phyloP scores from a whole-genome alignment of 1,140 invertebrate species.

The Orius insidiosus region DNA sequence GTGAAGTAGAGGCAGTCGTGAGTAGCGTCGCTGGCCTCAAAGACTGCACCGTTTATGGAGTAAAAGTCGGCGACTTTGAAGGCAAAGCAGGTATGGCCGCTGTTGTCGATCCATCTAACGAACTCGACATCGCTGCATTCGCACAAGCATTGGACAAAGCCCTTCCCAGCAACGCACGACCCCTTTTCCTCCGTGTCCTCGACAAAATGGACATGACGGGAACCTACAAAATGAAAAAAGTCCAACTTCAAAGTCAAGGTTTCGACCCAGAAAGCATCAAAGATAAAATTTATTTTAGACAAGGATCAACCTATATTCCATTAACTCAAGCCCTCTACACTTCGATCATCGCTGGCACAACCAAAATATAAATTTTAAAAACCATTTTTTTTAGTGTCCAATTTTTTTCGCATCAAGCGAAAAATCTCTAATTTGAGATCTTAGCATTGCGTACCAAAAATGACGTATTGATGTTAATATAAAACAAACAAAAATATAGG shows the following conservation, averaged over 20 bases:
- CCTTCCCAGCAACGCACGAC: slow-evolving; percentile 74
- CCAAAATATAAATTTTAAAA: slow-evolving; percentile 2
- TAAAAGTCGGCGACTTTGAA: slow-evolving; percentile 48
- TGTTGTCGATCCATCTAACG: slow-evolving; percentile 58
- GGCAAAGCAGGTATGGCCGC: slow-evolving; percentile 92
- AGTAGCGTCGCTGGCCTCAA: slow-evolving; percentile 37
- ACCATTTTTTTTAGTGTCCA: neutral
- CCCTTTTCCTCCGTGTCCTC: slow-evolving; percentile 72
- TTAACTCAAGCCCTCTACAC: slow-evolving; percentile 32
- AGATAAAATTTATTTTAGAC: slow-evolving; percentile 54
- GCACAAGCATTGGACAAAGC: slow-evolving; percentile 41
- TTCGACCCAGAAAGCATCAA: slow-evolving; percentile 61
- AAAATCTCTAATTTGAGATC: too few species aligned
- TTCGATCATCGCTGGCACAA: neutral
- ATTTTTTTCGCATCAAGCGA: too few species aligned
- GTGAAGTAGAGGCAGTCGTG: slow-evolving; percentile 57
- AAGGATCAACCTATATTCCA: slow-evolving; percentile 30
- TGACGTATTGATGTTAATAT: too few species aligned
- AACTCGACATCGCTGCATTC: slow-evolving; percentile 46
- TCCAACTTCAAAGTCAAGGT: slow-evolving; percentile 44
- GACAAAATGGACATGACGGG: slow-evolving; percentile 72
- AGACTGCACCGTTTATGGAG: slow-evolving; percentile 43
- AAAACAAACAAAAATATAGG: too few species aligned
- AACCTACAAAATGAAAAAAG: slow-evolving; percentile 84
- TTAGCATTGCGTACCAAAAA: too few species aligned